These are phyloP conservation scores for Myiopsitta monachus DNA, from an alignment of 2,113 vertebrate species.

Conservation along the genomic window DNA sequence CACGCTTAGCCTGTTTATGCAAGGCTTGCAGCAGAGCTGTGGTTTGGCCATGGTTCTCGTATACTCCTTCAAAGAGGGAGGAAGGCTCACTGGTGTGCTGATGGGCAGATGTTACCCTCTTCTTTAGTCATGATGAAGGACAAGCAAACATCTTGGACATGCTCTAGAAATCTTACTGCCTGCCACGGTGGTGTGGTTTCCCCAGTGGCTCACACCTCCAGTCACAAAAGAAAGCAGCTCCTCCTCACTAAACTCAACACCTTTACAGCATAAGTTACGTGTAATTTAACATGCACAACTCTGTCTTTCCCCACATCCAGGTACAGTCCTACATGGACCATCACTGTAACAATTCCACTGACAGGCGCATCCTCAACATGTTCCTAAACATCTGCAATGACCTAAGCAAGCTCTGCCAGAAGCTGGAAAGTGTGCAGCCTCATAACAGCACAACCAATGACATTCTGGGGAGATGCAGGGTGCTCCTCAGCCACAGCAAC, in stretches of 20 bases:
- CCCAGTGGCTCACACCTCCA: not conserved
- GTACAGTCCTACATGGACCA: slow-evolving; percentile 79
- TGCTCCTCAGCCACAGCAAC: slow-evolving; percentile 74
- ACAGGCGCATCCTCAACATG: slow-evolving; percentile 73
- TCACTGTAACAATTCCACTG: slow-evolving; percentile 75
- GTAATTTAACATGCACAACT: not conserved
- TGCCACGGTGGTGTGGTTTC: accelerated
- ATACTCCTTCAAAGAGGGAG: not conserved
- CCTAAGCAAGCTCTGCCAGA: slow-evolving; percentile 65
- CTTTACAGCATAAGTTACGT: not conserved
- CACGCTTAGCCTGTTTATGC: accelerated
- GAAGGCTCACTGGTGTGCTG: not conserved
- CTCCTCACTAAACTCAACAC: not conserved
- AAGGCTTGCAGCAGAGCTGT: not conserved
- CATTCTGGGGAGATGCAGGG: slow-evolving; percentile 73
- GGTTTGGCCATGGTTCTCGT: not conserved
- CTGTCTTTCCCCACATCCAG: slow-evolving; percentile 19
- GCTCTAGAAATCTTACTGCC: not conserved
- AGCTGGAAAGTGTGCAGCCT: slow-evolving; percentile 46
- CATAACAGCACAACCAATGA: slow-evolving; percentile 2
- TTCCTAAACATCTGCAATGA: slow-evolving; percentile 78
- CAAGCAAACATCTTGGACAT: not conserved
- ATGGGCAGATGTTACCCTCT: not conserved
- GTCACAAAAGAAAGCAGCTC: not conserved
- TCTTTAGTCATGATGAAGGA: not conserved